Evolutionary conservation across 1,140 invertebrate genomes (phyloP).

Genomic region (Nautilus pompilius): DNA sequence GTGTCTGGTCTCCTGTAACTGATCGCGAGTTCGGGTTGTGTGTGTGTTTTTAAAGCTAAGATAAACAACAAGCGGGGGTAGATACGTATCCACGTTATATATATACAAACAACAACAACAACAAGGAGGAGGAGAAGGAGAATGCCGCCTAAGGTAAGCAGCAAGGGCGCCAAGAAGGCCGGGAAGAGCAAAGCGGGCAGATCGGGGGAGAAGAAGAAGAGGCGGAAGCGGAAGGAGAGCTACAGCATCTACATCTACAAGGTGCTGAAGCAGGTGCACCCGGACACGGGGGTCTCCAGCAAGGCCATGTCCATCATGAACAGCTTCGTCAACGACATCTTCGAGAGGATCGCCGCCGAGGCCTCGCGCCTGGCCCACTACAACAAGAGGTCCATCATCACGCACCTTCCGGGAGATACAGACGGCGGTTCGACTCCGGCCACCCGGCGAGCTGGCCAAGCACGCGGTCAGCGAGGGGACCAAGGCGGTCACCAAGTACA

Average conservation of each 20-base stretch:
- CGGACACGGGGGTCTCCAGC: conserved; percentile 66
- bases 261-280: conserved; percentile 70
- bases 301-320: conserved; percentile 55
- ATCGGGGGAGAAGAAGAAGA: conserved; percentile 27
- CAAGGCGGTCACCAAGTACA: conserved; percentile 64
- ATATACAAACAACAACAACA: too few species aligned
- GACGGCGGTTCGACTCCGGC: conserved; percentile 62
- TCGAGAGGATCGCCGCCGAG: conserved; percentile 54
- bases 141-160: conserved; percentile 9
- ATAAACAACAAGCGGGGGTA: too few species aligned
- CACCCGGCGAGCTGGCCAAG: conserved; percentile 65
- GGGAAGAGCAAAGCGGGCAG: conserved; percentile 21
- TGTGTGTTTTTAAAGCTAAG: too few species aligned
- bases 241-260: conserved; percentile 74
- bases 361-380: conserved; percentile 50
- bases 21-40: too few species aligned
- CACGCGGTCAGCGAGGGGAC: conserved; percentile 64
- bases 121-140: too few species aligned
- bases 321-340: conserved; percentile 56
- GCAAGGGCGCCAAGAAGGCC: conserved; percentile 29
- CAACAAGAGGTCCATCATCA: conserved; percentile 56
- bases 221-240: conserved; percentile 61
- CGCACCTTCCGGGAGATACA: conserved; percentile 65
- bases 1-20: too few species aligned
- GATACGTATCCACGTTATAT: too few species aligned